Base-by-base conservation (phyloP, 2,113 vertebrate genomes). In the Gopherus evgoodei region DNA sequence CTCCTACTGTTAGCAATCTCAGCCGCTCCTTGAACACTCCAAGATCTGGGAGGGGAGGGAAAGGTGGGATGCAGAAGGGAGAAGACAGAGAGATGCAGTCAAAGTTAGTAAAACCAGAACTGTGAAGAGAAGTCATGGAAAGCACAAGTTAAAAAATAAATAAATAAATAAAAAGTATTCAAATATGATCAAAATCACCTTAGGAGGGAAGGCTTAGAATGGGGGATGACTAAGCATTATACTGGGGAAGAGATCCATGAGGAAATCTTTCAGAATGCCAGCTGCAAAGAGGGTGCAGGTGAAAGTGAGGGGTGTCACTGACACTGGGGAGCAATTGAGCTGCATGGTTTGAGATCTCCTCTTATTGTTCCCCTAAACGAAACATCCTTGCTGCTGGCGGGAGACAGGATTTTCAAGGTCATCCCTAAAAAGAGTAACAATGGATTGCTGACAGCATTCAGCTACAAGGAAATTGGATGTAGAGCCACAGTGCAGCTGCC, bases 1-100 rank as follows among this genome's bases (percentile, higher is more conserved):
- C 99, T 99, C 99, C 99, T 96, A 99, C 99, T 90, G 99, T 99
- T 95, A 99, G 99, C 98, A 99, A 97, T 98, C 98, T 98, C 98
- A 99, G 99, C 97, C 99, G 99, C 96, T 99, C 99, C 99, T 99
- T 98, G 99, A 99, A 99, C 98, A 98, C 98, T 87, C 98, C 98
- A 95, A 99, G 98, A 97, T 99, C 99, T 99, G 98, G 98, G 98
- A 95, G 94, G 97, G 97, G 98, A 96, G 97, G 98, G 98, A 97
- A 98, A 97, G 94, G n/a, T 14, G 93, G 91, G 93, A 53, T 92
- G 95, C 96, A 97, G 96, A 96, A 96, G 98, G 97, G 96, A 98
- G 96, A 98, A 98, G 98, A 98, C 93, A 97, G 96, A 94, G 97
- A 98, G 92, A 97, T 11, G 92, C 97, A 96, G 94, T 96, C 92